phyloP scores from a whole-genome alignment of 2,888 invertebrate genomes.

The Sphaerophoria rueppellii region DNA sequence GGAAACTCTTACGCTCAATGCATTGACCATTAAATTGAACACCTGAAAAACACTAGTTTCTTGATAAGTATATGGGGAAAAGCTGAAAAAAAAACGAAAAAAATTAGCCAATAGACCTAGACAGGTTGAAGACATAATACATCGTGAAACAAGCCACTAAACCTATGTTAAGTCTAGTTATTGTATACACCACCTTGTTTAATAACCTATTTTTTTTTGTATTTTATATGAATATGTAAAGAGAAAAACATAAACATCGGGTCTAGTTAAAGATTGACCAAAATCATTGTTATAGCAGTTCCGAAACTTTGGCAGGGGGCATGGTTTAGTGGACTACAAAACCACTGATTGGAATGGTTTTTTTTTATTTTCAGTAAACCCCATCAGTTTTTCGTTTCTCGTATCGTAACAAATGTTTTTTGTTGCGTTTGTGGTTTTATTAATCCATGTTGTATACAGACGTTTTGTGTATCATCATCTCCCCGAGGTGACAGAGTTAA shows the following conservation, averaged over 20 bases:
- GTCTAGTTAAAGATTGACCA: constrained; percentile 46
- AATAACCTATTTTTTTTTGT: constrained; percentile 27
- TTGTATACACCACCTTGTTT: constrained; percentile 40
- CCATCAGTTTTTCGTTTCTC: neutral
- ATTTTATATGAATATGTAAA: constrained; percentile 50
- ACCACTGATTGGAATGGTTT: constrained; percentile 44
- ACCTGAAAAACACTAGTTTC: constrained; percentile 21
- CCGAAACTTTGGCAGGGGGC: constrained; percentile 37
- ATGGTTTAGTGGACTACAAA: constrained; percentile 56
- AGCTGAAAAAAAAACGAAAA: constrained; percentile 16
- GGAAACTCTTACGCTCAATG: constrained; percentile 39
- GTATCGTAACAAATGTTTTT: neutral
- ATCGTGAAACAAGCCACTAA: constrained; percentile 42
- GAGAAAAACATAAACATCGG: constrained; percentile 13
- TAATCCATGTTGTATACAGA: constrained; percentile 16
- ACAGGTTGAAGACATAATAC: constrained; percentile 51
- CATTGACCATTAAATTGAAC: constrained; percentile 54
- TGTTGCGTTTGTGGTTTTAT: constrained; percentile 23
- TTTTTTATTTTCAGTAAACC: neutral
- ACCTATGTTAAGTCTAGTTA: constrained; percentile 46
- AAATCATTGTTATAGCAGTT: constrained; percentile 29
- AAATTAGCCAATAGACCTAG: constrained; percentile 60
- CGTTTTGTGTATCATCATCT: constrained; percentile 14
- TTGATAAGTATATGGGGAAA: constrained; percentile 3
- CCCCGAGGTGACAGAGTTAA: constrained; percentile 35